phyloP scores from a whole-genome alignment of 2,113 vertebrate species.

The Melanotaenia duboulayi region DNA sequence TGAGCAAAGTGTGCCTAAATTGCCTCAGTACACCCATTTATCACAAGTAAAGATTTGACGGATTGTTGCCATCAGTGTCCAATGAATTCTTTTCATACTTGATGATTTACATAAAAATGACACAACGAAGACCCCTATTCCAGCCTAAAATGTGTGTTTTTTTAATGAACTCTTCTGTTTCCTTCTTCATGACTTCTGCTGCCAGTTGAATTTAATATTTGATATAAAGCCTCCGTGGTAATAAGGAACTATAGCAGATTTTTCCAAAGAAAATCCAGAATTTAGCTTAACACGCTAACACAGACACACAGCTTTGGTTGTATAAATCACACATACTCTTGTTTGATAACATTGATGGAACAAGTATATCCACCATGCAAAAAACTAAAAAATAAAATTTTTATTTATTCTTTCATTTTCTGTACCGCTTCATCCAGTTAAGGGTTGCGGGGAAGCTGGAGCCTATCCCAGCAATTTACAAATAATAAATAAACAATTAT shows the following conservation, averaged over 20 bases:
- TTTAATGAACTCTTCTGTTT: neutral
- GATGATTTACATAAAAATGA: neutral
- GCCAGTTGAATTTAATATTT: neutral
- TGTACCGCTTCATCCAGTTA: no score
- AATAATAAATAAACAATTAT: no score
- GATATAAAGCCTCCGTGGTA: slow-evolving; percentile 1
- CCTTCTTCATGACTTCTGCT: neutral
- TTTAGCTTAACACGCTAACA: neutral
- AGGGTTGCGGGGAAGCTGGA: no score
- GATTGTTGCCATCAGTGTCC: neutral
- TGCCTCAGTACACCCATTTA: neutral
- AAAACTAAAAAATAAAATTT: no score
- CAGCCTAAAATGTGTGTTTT: no score
- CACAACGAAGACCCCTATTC: no score
- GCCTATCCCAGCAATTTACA: no score
- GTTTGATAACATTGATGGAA: no score
- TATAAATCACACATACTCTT: no score
- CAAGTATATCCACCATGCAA: neutral
- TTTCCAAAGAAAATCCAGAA: neutral
- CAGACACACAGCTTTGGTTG: no score
- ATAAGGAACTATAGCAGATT: neutral
- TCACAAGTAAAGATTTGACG: neutral
- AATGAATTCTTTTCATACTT: neutral
- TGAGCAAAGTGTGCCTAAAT: neutral
- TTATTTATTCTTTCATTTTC: no score